Evolutionary conservation across 2,797 vertebrate genomes (phyloP).

Genomic region (Dicrostonyx torquatus): DNA sequence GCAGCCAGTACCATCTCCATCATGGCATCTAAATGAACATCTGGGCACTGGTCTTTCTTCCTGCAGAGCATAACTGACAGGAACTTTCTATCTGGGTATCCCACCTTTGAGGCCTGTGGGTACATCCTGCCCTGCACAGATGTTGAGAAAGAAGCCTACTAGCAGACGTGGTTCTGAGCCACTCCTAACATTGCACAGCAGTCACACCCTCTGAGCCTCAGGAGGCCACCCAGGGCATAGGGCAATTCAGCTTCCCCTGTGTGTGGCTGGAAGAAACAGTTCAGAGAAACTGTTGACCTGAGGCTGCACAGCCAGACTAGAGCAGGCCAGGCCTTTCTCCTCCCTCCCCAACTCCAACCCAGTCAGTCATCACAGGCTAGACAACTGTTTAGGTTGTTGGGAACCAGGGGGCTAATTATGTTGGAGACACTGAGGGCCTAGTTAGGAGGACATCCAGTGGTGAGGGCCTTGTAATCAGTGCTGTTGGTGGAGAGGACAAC

Average conservation of each 20-base stretch:
- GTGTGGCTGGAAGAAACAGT: not conserved
- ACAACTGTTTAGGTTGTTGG: constrained; percentile 75
- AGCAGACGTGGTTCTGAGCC: accelerated
- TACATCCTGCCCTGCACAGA: not conserved
- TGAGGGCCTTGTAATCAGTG: constrained; percentile 69
- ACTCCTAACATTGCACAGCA: accelerated
- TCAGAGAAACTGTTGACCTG: not conserved
- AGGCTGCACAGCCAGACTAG: not conserved
- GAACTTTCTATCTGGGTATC: constrained; percentile 1
- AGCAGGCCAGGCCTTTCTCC: not conserved
- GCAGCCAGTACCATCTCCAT: not conserved
- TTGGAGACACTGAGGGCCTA: constrained; percentile 57
- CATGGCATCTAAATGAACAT: not conserved
- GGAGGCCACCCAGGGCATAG: not conserved
- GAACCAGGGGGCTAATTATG: constrained; percentile 72
- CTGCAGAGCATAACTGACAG: not conserved
- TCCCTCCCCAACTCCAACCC: not conserved
- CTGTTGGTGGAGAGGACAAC: constrained; percentile 53
- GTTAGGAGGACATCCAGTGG: not conserved
- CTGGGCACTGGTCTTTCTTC: not conserved
- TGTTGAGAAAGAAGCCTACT: not conserved
- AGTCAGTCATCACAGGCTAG: constrained; percentile 25
- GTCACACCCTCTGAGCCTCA: too few relatives aligned
- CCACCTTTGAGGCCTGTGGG: constrained; percentile 39
- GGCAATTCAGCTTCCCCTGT: not conserved